phyloP scores from a whole-genome alignment of 2,113 vertebrate species.

The Corapipo altera region DNA sequence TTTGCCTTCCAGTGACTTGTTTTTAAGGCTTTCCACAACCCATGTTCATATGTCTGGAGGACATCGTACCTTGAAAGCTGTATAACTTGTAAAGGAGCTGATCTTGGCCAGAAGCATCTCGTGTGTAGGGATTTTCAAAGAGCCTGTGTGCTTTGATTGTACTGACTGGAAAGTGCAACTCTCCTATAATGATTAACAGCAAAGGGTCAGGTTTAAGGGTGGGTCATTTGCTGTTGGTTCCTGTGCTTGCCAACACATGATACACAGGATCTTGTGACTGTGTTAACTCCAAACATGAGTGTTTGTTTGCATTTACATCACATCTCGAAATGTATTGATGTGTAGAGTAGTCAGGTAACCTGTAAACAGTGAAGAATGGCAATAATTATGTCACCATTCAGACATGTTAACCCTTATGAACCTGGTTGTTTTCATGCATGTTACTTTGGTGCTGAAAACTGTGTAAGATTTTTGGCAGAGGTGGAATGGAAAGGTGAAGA shows the following conservation, averaged over 20 bases:
- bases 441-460: background rate
- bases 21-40: background rate
- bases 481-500: background rate
- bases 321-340: background rate
- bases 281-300: slow-evolving; percentile 50
- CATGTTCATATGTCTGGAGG: background rate
- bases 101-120: background rate
- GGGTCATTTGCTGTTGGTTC: slow-evolving; percentile 50
- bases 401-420: background rate
- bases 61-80: slow-evolving; percentile 36
- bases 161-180: slow-evolving; percentile 29
- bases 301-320: slow-evolving; percentile 54
- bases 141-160: slow-evolving; percentile 13
- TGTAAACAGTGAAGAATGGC: slow-evolving; percentile 25
- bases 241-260: slow-evolving; percentile 31
- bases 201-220: slow-evolving; percentile 49
- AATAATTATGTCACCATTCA: slow-evolving; percentile 7
- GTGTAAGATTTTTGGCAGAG: background rate
- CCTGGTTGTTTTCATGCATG: background rate
- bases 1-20: slow-evolving; percentile 26
- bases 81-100: slow-evolving; percentile 1
- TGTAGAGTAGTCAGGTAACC: slow-evolving; percentile 12
- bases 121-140: slow-evolving; percentile 31
- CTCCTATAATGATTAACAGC: slow-evolving; percentile 57
- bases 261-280: slow-evolving; percentile 45